Base-by-base conservation (phyloP, 2,888 invertebrate species). In the Bembecia ichneumoniformis region DNA sequence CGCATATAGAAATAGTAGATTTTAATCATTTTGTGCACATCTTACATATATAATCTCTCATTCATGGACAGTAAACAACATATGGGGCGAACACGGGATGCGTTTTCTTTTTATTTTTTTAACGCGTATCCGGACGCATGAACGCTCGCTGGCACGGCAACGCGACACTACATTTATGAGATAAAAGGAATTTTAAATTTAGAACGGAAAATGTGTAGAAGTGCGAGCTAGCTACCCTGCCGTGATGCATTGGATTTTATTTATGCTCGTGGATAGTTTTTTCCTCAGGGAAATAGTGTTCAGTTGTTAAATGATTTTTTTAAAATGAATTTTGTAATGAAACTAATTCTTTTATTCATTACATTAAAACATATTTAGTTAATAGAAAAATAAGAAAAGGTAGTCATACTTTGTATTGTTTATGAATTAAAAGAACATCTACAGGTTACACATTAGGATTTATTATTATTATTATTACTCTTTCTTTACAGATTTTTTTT, bases 131-230 rank as follows among this genome's bases (percentile, higher is more conserved):
- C 66, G 64, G 62, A 56, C 62, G 58, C 50, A 47, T 55, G 53
- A 20, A 36, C 49, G 51, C 51, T 49, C 47, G 52, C 53, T 53
- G 47, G 49, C 52, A 51, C 28, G 28, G 28, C 28, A 51, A 40
- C 57, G 53, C 53, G 59, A 55, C 62, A 57, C 40, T 14, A 44
- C 57, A 51, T 50, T 51, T 43, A 28, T 56, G 56, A 71, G 73
- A 76, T 78, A 73, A 77, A 77, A 77, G 66, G 66, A 64, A 67
- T 74, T 73, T 44, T 77, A 78, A 71, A 76, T 74, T 66, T 79
- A 80, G 78, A 74, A 68, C 65, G 71, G 70, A 73, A 73, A 74
- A 55, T 35, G 16, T 13, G 28, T 35, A 10, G 9, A 11, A 28
- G 14, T 28, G 55, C 55, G 57, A 52, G 10, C n/a, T 47, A 52